These are phyloP conservation scores for Brachionichthys hirsutus DNA, from an alignment of 2,113 vertebrate genomes.

Conservation along the genomic window DNA sequence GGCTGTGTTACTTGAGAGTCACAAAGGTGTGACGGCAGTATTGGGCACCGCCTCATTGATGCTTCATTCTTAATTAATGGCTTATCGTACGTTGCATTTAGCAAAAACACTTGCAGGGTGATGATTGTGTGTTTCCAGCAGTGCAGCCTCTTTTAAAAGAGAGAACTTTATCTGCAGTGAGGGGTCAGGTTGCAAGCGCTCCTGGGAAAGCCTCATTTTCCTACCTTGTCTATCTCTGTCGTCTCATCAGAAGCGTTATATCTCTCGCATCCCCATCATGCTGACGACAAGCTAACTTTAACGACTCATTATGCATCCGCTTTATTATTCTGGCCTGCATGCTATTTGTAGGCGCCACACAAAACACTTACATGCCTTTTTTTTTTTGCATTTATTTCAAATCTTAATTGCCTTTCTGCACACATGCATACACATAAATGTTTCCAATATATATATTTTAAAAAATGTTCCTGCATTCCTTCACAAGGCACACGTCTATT, in stretches of 20 bases:
- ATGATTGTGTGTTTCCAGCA: conserved; percentile 18
- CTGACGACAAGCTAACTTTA: background rate
- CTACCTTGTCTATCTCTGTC: conserved; percentile 12
- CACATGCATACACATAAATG: no score
- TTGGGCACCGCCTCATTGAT: background rate
- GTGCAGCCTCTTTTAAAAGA: conserved; percentile 38
- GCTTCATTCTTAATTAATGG: conserved; percentile 4
- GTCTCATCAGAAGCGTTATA: background rate
- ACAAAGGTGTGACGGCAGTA: conserved; percentile 17
- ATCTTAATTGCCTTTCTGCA: no score
- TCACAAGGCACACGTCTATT: conserved; percentile 43
- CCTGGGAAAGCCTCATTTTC: conserved; percentile 30
- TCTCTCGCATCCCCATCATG: background rate
- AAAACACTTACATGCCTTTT: background rate
- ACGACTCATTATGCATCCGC: no score
- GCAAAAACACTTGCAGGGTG: conserved; percentile 2
- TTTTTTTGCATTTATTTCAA: background rate
- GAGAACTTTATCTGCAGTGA: conserved; percentile 40
- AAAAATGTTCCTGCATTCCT: conserved; percentile 48
- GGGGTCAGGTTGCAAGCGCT: conserved; percentile 48
- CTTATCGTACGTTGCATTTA: background rate
- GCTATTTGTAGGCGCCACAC: background rate
- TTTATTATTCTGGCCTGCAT: background rate
- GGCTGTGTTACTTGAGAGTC: no score
- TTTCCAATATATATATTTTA: background rate